Evolutionary conservation across 2,797 vertebrate genomes (phyloP), one percentile per base, ranked within the genome.

Genomic region (Calcarius lapponicus): DNA sequence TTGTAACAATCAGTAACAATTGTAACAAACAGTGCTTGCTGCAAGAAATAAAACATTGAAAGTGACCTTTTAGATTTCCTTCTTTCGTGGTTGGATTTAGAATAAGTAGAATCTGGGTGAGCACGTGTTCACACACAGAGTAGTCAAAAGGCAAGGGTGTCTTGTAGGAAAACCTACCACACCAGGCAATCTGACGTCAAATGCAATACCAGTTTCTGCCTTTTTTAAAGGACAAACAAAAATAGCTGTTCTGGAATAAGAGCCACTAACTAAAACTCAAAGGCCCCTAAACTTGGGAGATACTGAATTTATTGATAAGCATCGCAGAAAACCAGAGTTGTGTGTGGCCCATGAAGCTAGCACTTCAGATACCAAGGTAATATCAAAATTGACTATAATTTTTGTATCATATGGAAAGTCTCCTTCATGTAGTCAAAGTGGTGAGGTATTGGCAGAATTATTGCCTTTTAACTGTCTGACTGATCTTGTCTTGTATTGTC

Each of bases 281-380:
- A 67, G 31, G 31, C 38, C 6, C 7, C 31, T 70, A 48, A 78
- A 24, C 9, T 67, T 0, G 0, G 26, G 13, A 22, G 47, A 3
- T 28, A 31, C 15, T 13, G 58, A 50, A 8, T 69, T 51, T 74
- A 64, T 65, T 62, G 43, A 6, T 32, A 74, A 66, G 28, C 1
- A 0, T 62, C 26, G 15, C 28, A n/a, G 60, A 70, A 80, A 86
- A 69, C 6, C 12, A 69, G 17, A 58, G 11, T 17, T 18, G 1
- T 50, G 9, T 67, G 34, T 18, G 25, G 34, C 36, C 28, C 7
- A 26, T 65, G 28, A 67, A 54, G 22, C 8, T 53, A 53, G n/a
- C 15, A 4, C 62, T 92, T 88, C 5, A 24, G 17, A 40, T 71
- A 57, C 16, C 8, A 69, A 58, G 45, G 21, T 65, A 56, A 31